Evolutionary conservation across 2,888 invertebrate genomes (phyloP).

Genomic region (Lithophane ornitopus): DNA sequence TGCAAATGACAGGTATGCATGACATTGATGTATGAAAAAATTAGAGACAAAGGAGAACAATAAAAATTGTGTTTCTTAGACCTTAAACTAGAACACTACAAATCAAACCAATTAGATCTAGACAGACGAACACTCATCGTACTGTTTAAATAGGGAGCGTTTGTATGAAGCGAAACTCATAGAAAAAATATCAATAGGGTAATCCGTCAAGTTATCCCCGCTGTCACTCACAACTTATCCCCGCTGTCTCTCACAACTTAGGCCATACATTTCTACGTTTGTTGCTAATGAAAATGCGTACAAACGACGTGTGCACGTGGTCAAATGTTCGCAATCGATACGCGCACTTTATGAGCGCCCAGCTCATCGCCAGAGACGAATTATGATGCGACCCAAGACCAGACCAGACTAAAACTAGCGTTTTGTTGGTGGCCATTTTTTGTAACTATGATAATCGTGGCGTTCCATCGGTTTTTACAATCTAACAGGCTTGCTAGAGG

Average conservation of each 20-base stretch:
- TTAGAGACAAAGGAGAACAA: too few species aligned
- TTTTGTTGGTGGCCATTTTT: background rate
- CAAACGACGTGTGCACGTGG: conserved; percentile 69
- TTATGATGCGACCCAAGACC: conserved; percentile 22
- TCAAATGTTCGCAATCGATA: conserved; percentile 69
- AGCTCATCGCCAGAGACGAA: conserved; percentile 47
- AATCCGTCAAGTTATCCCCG: too few species aligned
- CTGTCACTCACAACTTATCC: conserved; percentile 28
- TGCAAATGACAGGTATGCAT: too few species aligned
- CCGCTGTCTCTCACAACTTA: conserved; percentile 37
- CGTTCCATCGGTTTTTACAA: background rate
- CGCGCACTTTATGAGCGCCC: conserved; percentile 63
- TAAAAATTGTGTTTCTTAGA: too few species aligned
- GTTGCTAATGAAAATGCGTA: conserved; percentile 75
- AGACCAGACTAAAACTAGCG: conserved; percentile 1
- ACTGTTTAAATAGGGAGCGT: too few species aligned
- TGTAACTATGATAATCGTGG: background rate
- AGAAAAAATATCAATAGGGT: too few species aligned
- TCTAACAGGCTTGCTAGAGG: background rate
- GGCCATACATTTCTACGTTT: conserved; percentile 58
- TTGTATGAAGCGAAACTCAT: too few species aligned
- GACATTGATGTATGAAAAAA: too few species aligned
- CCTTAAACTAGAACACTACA: too few species aligned
- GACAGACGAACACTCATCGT: too few species aligned
- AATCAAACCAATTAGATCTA: too few species aligned